Percentiles rank a stretch among this genome's conserved stretches.
phyloP scores from a whole-genome alignment of 2,113 vertebrate species.

The Platichthys stellatus region DNA sequence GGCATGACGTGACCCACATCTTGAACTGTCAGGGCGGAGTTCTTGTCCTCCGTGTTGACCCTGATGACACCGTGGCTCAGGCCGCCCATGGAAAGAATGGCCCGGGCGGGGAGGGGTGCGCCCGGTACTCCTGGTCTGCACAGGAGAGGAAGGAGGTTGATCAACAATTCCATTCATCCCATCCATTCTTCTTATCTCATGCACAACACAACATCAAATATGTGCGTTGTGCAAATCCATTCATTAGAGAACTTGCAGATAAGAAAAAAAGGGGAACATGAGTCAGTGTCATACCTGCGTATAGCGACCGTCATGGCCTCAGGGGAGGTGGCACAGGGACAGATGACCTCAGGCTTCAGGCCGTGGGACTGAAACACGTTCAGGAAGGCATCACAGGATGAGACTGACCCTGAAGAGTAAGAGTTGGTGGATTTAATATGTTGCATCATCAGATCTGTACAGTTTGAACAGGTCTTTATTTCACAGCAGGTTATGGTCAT shows the following conservation, averaged over 20 bases:
- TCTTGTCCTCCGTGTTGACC: slow-evolving; percentile 98
- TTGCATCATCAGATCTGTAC: slow-evolving; percentile 2
- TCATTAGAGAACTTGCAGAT: background rate
- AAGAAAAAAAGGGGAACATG: background rate
- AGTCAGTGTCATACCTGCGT: slow-evolving; percentile 86
- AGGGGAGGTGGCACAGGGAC: slow-evolving; percentile 95
- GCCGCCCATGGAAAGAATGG: slow-evolving; percentile 94
- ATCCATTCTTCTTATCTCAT: slow-evolving; percentile 6
- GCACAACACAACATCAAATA: background rate
- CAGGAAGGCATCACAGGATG: slow-evolving; percentile 97
- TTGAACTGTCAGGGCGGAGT: slow-evolving; percentile 96
- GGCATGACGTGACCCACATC: slow-evolving; percentile 98
- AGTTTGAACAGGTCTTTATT: background rate
- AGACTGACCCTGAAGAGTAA: slow-evolving; percentile 91
- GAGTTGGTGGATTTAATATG: background rate
- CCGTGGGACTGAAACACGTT: slow-evolving; percentile 95
- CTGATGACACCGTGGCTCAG: slow-evolving; percentile 95
- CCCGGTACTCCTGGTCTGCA: slow-evolving; percentile 92
- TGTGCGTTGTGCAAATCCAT: no score
- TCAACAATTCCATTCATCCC: slow-evolving; percentile 19
- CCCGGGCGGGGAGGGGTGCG: slow-evolving; percentile 92
- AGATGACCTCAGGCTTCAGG: slow-evolving; percentile 96
- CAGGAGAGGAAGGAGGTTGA: slow-evolving; percentile 15
- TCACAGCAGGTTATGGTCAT: background rate
- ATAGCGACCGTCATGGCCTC: slow-evolving; percentile 98